Percentiles rank a stretch among this genome's conserved stretches.
phyloP scores from a whole-genome alignment of 1,140 invertebrate genomes.

The Venturia canescens region DNA sequence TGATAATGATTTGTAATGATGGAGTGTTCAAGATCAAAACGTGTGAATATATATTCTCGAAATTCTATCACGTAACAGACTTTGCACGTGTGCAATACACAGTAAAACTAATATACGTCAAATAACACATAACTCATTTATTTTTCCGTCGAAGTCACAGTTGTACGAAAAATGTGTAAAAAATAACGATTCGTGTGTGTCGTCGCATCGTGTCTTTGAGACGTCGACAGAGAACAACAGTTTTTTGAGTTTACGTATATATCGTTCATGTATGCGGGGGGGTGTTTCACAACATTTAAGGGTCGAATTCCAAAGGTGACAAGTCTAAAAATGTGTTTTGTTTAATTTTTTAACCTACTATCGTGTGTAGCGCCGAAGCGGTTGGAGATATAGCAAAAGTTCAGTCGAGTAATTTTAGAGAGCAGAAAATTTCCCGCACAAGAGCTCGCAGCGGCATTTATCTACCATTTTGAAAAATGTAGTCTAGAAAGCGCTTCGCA shows the following conservation, averaged over 20 bases:
- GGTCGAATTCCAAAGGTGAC: no score
- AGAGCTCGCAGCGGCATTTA: no score
- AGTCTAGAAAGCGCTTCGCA: no score
- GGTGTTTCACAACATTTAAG: neutral
- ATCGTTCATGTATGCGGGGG: neutral
- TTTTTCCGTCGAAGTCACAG: neutral
- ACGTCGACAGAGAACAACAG: neutral
- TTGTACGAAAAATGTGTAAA: constrained; percentile 23
- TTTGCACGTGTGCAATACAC: neutral
- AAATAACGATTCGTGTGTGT: constrained; percentile 7
- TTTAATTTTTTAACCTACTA: no score
- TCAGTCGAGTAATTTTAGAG: no score
- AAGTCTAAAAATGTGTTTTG: no score
- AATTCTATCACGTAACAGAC: neutral
- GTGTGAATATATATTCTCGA: neutral
- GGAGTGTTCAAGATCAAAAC: constrained; percentile 16
- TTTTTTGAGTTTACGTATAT: neutral
- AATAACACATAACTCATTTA: constrained; percentile 4
- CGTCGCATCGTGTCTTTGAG: neutral
- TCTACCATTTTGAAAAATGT: no score
- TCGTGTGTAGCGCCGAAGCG: no score
- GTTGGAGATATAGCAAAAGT: no score
- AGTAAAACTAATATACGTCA: neutral
- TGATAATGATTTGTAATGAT: constrained; percentile 11
- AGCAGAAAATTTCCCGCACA: no score